These are phyloP conservation scores for Trachops cirrhosus DNA, from an alignment of 2,797 vertebrate species.

Conservation along the genomic window DNA sequence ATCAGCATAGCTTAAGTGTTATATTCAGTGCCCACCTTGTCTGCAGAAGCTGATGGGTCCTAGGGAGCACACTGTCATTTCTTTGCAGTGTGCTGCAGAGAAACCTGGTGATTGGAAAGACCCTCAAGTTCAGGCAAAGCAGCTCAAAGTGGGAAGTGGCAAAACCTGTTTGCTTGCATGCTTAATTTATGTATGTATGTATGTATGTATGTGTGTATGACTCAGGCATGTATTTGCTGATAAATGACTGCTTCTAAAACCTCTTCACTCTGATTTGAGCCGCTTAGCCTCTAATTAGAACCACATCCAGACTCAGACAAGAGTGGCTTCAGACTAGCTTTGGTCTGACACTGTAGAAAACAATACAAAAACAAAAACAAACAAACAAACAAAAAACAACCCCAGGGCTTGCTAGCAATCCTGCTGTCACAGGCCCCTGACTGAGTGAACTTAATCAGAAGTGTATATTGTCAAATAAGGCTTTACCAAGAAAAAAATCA, in stretches of 20 bases:
- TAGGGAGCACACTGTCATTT: neutral
- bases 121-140: constrained; percentile 38
- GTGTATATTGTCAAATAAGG: neutral
- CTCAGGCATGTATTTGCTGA: neutral
- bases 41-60: neutral
- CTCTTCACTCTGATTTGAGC: neutral
- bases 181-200: too few relatives aligned
- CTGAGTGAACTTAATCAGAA: constrained; percentile 57
- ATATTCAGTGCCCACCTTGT: neutral
- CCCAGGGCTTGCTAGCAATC: constrained; percentile 13
- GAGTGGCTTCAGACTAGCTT: neutral
- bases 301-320: neutral
- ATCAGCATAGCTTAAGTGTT: neutral
- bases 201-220: neutral
- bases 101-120: neutral
- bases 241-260: neutral
- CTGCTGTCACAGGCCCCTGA: constrained; percentile 26
- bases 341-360: neutral
- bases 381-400: neutral
- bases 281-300: constrained; percentile 26
- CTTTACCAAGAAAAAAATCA: neutral
- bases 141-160: constrained; percentile 16
- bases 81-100: neutral
- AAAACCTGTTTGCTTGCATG: neutral
- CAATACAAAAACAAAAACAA: neutral